phyloP scores from a whole-genome alignment of 35 echinoderm and acorn worm genomes.

The Patiria miniata region DNA sequence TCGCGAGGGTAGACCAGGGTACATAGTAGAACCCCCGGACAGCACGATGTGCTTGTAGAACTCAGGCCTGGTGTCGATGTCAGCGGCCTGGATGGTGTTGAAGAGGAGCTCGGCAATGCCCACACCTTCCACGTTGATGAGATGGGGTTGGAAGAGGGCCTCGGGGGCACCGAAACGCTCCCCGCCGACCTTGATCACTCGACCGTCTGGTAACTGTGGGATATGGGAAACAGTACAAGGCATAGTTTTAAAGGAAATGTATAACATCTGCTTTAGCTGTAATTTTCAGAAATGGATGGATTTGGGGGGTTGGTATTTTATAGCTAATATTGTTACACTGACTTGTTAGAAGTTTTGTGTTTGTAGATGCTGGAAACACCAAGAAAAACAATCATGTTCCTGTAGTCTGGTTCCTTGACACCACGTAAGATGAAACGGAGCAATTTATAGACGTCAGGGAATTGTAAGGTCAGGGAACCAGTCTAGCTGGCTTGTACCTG shows the following conservation, averaged over 20 bases:
- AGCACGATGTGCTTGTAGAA: constrained; percentile 99
- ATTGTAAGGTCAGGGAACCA: no score
- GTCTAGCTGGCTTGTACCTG: no score
- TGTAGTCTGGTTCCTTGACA: no score
- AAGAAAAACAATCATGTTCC: no score
- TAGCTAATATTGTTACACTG: no score
- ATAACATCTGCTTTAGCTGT: no score
- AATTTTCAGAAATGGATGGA: no score
- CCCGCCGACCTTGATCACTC: constrained; percentile 94
- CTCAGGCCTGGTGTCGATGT: constrained; percentile 94
- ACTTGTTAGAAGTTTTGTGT: no score
- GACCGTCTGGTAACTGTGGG: constrained; percentile 89
- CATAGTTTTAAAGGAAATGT: background rate
- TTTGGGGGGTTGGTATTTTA: no score
- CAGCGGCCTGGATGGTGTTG: constrained; percentile 96
- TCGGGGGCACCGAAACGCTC: constrained; percentile 94
- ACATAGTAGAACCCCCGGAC: constrained; percentile 98
- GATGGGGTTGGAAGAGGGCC: constrained; percentile 98
- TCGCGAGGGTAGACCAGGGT: constrained; percentile 92
- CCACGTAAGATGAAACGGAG: no score
- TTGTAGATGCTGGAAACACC: no score
- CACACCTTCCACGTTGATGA: constrained; percentile 91
- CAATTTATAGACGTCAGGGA: no score
- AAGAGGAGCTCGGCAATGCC: constrained; percentile 95
- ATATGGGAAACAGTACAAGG: constrained; percentile 28